Percentiles rank a stretch among this genome's conserved stretches.
These are phyloP conservation scores for Erynnis tages DNA, from an alignment of 2,888 invertebrate species.

Conservation along the genomic window DNA sequence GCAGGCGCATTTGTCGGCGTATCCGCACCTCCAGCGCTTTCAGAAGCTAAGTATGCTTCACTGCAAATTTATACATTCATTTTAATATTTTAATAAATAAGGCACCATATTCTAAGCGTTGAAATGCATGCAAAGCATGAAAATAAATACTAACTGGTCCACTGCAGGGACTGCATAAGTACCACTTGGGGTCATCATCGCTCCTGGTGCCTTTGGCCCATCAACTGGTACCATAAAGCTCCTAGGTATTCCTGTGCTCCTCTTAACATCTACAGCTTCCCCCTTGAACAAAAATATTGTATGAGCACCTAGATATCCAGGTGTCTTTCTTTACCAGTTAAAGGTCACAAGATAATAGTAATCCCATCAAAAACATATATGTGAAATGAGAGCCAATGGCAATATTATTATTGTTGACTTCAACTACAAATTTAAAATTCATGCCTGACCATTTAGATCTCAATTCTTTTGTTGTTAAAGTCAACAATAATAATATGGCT, in stretches of 20 bases:
- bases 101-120: too few species aligned
- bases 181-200: constrained; percentile 94
- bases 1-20: constrained; percentile 84
- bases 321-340: too few species aligned
- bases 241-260: constrained; percentile 98
- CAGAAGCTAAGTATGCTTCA: constrained; percentile 89
- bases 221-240: constrained; percentile 98
- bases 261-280: constrained; percentile 90
- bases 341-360: too few species aligned
- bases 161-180: constrained; percentile 94
- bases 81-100: background rate
- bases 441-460: too few species aligned
- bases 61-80: constrained; percentile 54
- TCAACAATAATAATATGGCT: too few species aligned
- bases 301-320: too few species aligned
- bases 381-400: too few species aligned
- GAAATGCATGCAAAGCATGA: background rate
- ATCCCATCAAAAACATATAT: too few species aligned
- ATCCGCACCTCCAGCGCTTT: constrained; percentile 79
- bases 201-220: constrained; percentile 93
- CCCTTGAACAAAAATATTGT: constrained; percentile 43
- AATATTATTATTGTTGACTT: background rate
- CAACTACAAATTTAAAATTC: background rate
- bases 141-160: constrained; percentile 85
- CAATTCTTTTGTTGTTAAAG: too few species aligned